Evolutionary conservation across 2,797 vertebrate genomes (phyloP).

Genomic region (Melopsittacus undulatus): DNA sequence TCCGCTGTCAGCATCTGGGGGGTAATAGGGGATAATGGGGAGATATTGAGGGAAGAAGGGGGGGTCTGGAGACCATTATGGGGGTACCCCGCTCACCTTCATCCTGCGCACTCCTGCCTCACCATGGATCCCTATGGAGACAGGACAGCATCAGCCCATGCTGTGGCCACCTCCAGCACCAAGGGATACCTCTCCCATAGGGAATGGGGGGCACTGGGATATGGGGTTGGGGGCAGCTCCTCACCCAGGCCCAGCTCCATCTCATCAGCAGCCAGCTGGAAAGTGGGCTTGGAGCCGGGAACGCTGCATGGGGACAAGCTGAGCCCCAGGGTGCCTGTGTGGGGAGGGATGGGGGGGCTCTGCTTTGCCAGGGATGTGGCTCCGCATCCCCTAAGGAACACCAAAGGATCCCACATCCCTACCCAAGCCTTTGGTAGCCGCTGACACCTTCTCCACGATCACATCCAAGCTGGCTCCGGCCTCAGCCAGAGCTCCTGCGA

Average conservation of each 20-base stretch:
- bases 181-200: background rate
- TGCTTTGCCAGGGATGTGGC: background rate
- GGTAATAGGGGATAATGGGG: accelerated
- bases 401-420: background rate
- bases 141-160: background rate
- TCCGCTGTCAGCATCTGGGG: constrained; percentile 82
- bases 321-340: constrained; percentile 88
- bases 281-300: constrained; percentile 87
- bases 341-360: background rate
- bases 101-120: constrained; percentile 90
- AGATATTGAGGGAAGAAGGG: background rate
- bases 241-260: constrained; percentile 94
- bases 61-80: accelerated
- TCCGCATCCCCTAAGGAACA: background rate
- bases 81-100: constrained; percentile 79
- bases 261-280: constrained; percentile 85
- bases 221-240: background rate
- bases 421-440: constrained; percentile 81
- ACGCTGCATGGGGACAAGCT: constrained; percentile 92
- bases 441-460: constrained; percentile 76
- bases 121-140: constrained; percentile 88
- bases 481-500: constrained; percentile 91
- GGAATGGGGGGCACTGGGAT: background rate
- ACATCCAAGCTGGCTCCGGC: constrained; percentile 82
- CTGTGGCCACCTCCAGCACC: background rate